Conservation (phyloP, 2,888 invertebrate genomes). For the Dryobotodes eremita region DNA sequence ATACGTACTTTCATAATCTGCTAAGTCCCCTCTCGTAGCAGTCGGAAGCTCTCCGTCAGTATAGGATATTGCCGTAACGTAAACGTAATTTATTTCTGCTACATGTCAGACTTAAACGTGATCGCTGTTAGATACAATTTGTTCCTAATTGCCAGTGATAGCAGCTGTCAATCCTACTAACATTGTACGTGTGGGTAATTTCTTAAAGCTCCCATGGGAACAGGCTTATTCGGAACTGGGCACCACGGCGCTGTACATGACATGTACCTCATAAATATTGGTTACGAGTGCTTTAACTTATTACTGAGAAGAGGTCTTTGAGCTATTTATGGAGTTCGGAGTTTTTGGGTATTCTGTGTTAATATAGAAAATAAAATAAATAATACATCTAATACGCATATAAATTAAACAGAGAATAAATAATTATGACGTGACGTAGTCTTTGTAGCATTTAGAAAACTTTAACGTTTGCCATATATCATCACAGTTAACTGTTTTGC, state of each 20-base stretch:
- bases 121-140: constrained; percentile 48
- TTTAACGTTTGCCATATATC: constrained; percentile 15
- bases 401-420: constrained; percentile 26
- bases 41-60: constrained; percentile 24
- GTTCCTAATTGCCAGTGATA: constrained; percentile 55
- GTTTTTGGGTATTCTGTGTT: neutral
- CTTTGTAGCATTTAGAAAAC: constrained; percentile 46
- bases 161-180: constrained; percentile 57
- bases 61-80: constrained; percentile 25
- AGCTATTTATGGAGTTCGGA: constrained; percentile 28
- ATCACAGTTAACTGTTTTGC: constrained; percentile 1
- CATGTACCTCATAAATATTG: constrained; percentile 49
- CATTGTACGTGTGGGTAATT: constrained; percentile 54
- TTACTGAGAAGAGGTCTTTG: constrained; percentile 13
- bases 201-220: constrained; percentile 50
- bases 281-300: constrained; percentile 36
- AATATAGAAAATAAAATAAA: constrained; percentile 6
- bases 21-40: constrained; percentile 12
- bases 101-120: constrained; percentile 24
- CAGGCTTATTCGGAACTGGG: constrained; percentile 51
- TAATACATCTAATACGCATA: neutral
- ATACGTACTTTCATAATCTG: constrained; percentile 23
- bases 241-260: constrained; percentile 32
- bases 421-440: constrained; percentile 29
- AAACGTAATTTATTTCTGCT: constrained; percentile 17